Evolutionary conservation across 2,888 invertebrate genomes (phyloP).

Genomic region (Pantelozetes paolii): DNA sequence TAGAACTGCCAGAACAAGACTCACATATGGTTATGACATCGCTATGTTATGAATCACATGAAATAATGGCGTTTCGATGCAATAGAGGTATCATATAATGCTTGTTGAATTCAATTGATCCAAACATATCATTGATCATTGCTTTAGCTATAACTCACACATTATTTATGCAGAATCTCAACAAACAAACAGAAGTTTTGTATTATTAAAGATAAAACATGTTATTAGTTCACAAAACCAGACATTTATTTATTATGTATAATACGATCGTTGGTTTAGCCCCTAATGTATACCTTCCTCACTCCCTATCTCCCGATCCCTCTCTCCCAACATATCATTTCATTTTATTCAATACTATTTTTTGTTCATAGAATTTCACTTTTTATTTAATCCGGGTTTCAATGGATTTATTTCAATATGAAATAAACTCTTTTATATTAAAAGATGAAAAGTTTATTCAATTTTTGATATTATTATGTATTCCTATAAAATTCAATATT

Average conservation of each 20-base stretch:
- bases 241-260: conserved; percentile 7
- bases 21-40: conserved; percentile 36
- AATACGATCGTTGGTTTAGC: conserved; percentile 1
- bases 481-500: no score
- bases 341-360: no score
- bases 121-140: conserved; percentile 18
- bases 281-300: background rate
- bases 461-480: no score
- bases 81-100: conserved; percentile 25
- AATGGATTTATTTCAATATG: no score
- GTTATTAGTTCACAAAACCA: conserved; percentile 22
- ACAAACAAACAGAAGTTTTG: conserved; percentile 23
- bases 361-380: no score
- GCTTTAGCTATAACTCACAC: conserved; percentile 1
- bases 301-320: no score
- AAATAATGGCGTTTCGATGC: background rate
- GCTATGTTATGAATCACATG: conserved; percentile 21
- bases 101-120: conserved; percentile 34
- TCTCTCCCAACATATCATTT: no score
- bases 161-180: conserved; percentile 32
- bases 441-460: no score
- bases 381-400: no score
- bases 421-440: no score
- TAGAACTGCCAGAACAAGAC: conserved; percentile 18
- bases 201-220: conserved; percentile 23